Evolutionary conservation across 2,888 invertebrate species (phyloP), one percentile per base, ranked within the genome.

Genomic region (Crioceris asparagi): DNA sequence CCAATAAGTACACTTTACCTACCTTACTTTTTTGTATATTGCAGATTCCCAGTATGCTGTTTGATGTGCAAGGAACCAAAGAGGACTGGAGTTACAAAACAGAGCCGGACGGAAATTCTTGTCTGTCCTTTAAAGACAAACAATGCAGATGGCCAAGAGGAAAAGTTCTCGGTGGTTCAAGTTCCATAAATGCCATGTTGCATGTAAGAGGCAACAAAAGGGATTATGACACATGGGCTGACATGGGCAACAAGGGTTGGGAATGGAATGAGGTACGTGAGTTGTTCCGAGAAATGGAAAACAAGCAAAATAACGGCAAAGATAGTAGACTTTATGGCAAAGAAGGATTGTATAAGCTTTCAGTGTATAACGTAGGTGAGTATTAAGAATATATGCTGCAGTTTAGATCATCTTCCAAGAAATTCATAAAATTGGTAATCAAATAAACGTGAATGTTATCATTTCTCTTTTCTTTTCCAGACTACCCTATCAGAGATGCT

Each of bases 221-320:
- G 3, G 82, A 83, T 54, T 83, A 71, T 51, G 74, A 83, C 50
- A 53, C 61, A 1, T 83, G 83, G 83, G 66, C 68, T 6, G 50
- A 54, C 1, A 30, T 41, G 23, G 81, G 81, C 0, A 79, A 76
- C 49, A 40, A 54, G 0, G 75, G 74, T 1, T 83, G 83, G 83
- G 66, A 63, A 29, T 72, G 65, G 51, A 56, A 67, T 1, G 56
- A 62, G 4, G 62, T 72, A 0, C 49, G 69, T 2, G 61, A 64
- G 1, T 61, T 65, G 44, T 75, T 73, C 50, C 56, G 57, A 35
- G 57, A 59, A 40, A 50, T 59, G 0, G 65, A 67, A 46, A 33
- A 40, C 26, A 35, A 19, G 5, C 37, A 43, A 16, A 52, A 53
- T 49, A 50, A 65, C 18, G 35, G n/a, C n/a, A n/a, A 48, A 32